These are phyloP conservation scores for Euplagia quadripunctaria DNA, from an alignment of 2,888 invertebrate species.

Conservation along the genomic window DNA sequence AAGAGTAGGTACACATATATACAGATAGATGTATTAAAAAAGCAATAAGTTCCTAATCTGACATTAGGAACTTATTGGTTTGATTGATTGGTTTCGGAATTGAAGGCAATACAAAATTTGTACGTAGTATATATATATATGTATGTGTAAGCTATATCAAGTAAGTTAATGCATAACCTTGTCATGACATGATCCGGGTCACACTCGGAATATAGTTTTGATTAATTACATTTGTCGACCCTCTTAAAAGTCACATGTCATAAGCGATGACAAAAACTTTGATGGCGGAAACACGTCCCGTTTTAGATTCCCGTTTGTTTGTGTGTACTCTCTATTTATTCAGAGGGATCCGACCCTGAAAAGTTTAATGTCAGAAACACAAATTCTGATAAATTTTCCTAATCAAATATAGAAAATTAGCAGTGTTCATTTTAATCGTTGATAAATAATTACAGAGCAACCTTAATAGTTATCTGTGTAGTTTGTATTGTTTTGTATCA, in stretches of 20 bases:
- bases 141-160: neutral
- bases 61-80: no score
- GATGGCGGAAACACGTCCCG: constrained; percentile 42
- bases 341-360: neutral
- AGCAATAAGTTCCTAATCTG: no score
- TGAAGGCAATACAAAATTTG: neutral
- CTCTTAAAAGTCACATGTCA: constrained; percentile 77
- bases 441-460: no score
- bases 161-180: constrained; percentile 58
- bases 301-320: constrained; percentile 19
- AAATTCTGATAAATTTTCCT: neutral
- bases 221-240: constrained; percentile 75
- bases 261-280: constrained; percentile 70
- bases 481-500: no score
- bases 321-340: constrained; percentile 22
- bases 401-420: neutral
- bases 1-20: no score
- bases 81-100: no score
- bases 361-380: neutral
- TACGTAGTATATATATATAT: neutral
- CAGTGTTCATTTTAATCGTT: no score
- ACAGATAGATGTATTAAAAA: no score
- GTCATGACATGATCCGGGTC: constrained; percentile 62
- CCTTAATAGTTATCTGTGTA: no score
- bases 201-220: constrained; percentile 62